phyloP scores from a whole-genome alignment of 2,797 vertebrate genomes.

The Ptychadena robeensis region DNA sequence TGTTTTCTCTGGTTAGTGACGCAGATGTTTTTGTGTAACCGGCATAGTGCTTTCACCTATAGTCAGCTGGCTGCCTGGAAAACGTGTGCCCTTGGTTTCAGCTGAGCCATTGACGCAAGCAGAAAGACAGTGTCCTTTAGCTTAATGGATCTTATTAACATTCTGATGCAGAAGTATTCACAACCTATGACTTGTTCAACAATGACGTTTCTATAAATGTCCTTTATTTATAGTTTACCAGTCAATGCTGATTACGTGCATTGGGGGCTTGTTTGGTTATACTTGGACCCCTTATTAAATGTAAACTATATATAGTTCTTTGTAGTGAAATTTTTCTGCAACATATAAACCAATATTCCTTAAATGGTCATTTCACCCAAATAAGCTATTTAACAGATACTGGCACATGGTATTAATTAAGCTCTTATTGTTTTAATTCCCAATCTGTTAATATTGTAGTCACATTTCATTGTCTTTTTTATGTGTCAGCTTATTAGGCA shows the following conservation, averaged over 20 bases:
- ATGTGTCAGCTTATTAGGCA: too few species aligned
- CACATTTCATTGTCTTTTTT: too few species aligned
- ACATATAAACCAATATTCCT: too few species aligned
- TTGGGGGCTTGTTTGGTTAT: not conserved
- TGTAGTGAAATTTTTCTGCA: too few species aligned
- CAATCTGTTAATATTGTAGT: too few species aligned
- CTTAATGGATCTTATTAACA: conserved; percentile 67
- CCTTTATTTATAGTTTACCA: not conserved
- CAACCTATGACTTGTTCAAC: not conserved
- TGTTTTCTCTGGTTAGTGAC: conserved; percentile 68
- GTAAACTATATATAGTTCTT: not conserved
- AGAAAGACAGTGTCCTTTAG: conserved; percentile 63
- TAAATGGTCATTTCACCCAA: too few species aligned
- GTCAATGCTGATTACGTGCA: not conserved
- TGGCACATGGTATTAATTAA: too few species aligned
- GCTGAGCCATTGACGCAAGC: conserved; percentile 66
- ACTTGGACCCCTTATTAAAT: too few species aligned
- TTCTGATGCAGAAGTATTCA: conserved; percentile 66
- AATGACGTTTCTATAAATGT: not conserved
- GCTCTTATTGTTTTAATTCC: too few species aligned
- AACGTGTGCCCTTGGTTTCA: conserved; percentile 56
- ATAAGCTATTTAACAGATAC: too few species aligned
- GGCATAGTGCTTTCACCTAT: conserved; percentile 64
- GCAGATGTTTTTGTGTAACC: conserved; percentile 62
- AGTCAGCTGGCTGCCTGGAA: conserved; percentile 50